A percentile compares a stretch with the other conserved stretches of the same genome.
These are phyloP conservation scores for Toxotes chatareus DNA, from an alignment of 2,113 vertebrate genomes.

Conservation along the genomic window DNA sequence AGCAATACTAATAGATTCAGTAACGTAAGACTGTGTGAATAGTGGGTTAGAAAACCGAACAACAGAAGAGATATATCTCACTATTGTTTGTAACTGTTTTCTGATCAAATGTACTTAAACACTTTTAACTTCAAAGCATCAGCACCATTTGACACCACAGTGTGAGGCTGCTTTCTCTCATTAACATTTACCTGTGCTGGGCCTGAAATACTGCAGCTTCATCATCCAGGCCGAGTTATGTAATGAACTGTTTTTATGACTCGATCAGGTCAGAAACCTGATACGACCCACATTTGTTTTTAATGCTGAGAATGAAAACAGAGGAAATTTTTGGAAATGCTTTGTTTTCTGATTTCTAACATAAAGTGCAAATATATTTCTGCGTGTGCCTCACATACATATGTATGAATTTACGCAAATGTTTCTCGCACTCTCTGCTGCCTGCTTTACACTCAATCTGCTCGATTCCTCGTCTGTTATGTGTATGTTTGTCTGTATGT, in stretches of 20 bases:
- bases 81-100: not conserved
- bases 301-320: not conserved
- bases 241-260: slow-evolving; percentile 20
- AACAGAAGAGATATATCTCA: not conserved
- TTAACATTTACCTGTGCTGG: not conserved
- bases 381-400: not conserved
- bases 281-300: not conserved
- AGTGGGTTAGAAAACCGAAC: not conserved
- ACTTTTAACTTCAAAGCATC: slow-evolving; percentile 12
- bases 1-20: not conserved
- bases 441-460: not conserved
- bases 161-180: not conserved
- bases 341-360: not conserved
- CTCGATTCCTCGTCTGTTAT: slow-evolving; percentile 9
- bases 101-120: not conserved
- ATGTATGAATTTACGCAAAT: not conserved
- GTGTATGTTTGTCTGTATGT: not conserved
- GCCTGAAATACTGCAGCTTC: not conserved
- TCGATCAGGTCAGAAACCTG: not conserved
- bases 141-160: not conserved
- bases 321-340: not conserved
- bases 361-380: not conserved
- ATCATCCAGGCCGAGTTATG: not conserved
- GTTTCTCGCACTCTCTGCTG: not conserved
- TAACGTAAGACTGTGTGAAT: not conserved